Evolutionary conservation across 1,140 invertebrate species (phyloP).

Genomic region (Ylistrum balloti): DNA sequence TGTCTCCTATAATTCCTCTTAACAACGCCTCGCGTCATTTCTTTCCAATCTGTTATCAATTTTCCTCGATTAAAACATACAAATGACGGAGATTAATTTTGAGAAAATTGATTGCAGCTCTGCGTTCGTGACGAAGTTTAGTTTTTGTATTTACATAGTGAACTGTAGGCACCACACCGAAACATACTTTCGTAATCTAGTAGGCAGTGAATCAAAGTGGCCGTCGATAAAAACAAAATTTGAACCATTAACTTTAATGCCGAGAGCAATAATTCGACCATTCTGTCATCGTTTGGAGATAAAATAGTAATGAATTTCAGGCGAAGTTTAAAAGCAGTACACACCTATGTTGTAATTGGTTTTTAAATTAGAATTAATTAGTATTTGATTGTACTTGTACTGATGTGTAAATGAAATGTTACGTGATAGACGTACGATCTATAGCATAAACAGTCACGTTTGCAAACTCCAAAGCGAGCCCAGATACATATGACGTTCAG

Average conservation of each 20-base stretch:
- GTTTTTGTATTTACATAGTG: neutral
- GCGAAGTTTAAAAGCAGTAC: neutral
- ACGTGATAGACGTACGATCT: neutral
- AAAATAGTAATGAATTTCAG: neutral
- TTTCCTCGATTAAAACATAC: conserved; percentile 24
- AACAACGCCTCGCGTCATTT: neutral
- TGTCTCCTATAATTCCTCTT: neutral
- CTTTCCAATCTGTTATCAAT: neutral
- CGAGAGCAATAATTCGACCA: conserved; percentile 33
- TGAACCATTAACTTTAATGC: neutral
- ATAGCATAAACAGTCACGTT: neutral
- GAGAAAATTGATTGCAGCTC: neutral
- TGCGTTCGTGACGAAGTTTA: neutral
- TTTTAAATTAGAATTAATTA: conserved; percentile 8
- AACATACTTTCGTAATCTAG: conserved; percentile 7
- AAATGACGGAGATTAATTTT: conserved; percentile 20
- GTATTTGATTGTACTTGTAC: neutral
- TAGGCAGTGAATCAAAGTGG: neutral
- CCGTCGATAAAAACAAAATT: conserved; percentile 33
- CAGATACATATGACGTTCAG: too few relatives aligned
- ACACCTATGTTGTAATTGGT: conserved; percentile 27
- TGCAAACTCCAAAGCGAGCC: neutral
- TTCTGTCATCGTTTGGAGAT: conserved; percentile 25
- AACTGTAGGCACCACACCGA: neutral
- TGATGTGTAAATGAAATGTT: neutral